phyloP scores from a whole-genome alignment of 1,140 invertebrate species.

The Xylocopa sonorina region DNA sequence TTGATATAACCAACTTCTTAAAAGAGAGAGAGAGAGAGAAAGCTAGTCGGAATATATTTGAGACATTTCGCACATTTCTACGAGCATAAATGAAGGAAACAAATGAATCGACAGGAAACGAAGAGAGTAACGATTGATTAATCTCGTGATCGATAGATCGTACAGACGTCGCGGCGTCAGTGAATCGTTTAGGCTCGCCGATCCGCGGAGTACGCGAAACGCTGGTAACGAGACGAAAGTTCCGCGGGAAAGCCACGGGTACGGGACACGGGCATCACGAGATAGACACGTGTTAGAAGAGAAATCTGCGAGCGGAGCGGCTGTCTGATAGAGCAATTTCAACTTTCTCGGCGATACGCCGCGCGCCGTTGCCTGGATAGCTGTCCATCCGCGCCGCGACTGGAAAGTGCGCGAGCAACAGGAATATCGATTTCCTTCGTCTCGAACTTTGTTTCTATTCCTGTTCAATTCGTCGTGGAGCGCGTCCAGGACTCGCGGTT shows the following conservation, averaged over 20 bases:
- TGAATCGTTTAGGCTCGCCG: not conserved
- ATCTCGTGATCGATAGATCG: too few relatives aligned
- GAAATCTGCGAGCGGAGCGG: conserved; percentile 56
- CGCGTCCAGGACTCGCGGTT: too few relatives aligned
- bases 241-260: conserved; percentile 58
- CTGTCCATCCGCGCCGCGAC: conserved; percentile 21
- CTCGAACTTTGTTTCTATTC: not conserved
- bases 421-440: conserved; percentile 18
- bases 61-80: too few relatives aligned
- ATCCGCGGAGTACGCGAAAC: conserved; percentile 14
- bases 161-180: too few relatives aligned
- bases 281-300: conserved; percentile 58
- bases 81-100: too few relatives aligned
- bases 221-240: conserved; percentile 58
- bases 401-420: conserved; percentile 42
- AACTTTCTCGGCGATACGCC: conserved; percentile 65
- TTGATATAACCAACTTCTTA: too few relatives aligned
- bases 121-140: too few relatives aligned
- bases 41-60: too few relatives aligned
- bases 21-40: too few relatives aligned
- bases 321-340: conserved; percentile 67
- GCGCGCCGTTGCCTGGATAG: conserved; percentile 35
- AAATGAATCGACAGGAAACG: too few relatives aligned
- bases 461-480: not conserved
- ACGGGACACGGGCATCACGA: conserved; percentile 45